Conservation (phyloP, 2,113 vertebrate genomes). For the Hymenochirus boettgeri region DNA sequence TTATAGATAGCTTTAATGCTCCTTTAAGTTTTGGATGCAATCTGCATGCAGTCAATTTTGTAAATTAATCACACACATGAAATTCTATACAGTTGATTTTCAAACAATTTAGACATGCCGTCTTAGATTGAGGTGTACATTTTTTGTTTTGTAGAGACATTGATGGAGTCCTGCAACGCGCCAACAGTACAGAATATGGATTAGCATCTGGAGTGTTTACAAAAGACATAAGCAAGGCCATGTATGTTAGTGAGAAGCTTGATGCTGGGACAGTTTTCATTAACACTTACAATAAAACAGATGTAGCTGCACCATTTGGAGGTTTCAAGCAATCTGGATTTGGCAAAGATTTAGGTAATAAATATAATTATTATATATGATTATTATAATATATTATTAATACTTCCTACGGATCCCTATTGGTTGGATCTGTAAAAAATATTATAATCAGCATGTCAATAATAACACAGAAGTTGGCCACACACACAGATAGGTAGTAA, state of each 20-base stretch:
- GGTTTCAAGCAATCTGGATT: conserved; percentile 96
- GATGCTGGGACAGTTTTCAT: conserved; percentile 94
- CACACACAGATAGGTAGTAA: no score
- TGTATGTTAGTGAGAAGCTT: conserved; percentile 88
- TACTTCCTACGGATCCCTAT: no score
- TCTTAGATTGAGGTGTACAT: no score
- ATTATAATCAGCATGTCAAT: no score
- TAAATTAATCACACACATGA: no score
- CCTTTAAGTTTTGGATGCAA: no score
- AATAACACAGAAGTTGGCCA: no score
- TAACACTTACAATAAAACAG: conserved; percentile 97
- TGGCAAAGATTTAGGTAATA: conserved; percentile 91
- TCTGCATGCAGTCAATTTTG: conserved; percentile 3
- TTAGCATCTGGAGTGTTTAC: conserved; percentile 95
- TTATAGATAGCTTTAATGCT: background rate
- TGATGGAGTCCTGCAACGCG: conserved; percentile 79
- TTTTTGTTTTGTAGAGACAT: conserved; percentile 66
- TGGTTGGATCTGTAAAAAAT: no score
- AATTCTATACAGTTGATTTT: no score
- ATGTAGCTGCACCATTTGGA: conserved; percentile 91
- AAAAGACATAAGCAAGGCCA: conserved; percentile 88
- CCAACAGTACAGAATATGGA: conserved; percentile 90
- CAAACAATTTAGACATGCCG: no score
- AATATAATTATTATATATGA: no score
- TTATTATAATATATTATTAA: no score